A percentile compares a stretch with the other conserved stretches of the same genome.
Conservation (phyloP, 1,140 invertebrate species). For the Drosophila tani region DNA sequence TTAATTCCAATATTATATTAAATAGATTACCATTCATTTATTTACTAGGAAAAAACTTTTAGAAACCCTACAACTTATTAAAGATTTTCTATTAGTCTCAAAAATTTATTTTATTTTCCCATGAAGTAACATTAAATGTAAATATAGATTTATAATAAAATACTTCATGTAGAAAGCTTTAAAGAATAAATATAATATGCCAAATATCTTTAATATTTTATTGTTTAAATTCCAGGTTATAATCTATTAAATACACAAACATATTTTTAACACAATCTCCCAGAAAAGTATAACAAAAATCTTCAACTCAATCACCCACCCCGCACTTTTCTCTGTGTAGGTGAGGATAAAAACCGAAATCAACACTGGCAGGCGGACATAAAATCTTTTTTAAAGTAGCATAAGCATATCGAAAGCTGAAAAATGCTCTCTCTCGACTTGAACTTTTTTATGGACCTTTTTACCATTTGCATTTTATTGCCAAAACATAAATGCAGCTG, state of each 20-base stretch:
- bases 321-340: slow-evolving; percentile 11
- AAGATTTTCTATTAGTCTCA: no score
- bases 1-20: no score
- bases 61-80: no score
- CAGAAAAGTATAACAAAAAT: neutral
- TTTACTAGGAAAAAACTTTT: no score
- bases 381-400: slow-evolving; percentile 75
- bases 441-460: slow-evolving; percentile 68
- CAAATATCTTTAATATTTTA: no score
- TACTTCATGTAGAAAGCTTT: no score
- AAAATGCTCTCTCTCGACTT: slow-evolving; percentile 29
- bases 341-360: slow-evolving; percentile 71
- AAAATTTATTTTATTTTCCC: no score
- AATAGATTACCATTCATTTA: no score
- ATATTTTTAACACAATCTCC: neutral
- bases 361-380: slow-evolving; percentile 48
- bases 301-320: neutral
- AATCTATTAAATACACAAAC: neutral
- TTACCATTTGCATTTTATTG: slow-evolving; percentile 81
- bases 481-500: slow-evolving; percentile 78
- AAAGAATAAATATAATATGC: no score
- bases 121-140: no score
- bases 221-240: neutral
- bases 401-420: slow-evolving; percentile 70
- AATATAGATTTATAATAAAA: no score